A percentile compares a stretch with the other conserved stretches of the same genome.
These are phyloP conservation scores for Brenthis ino DNA, from an alignment of 2,888 invertebrate species.

Conservation along the genomic window DNA sequence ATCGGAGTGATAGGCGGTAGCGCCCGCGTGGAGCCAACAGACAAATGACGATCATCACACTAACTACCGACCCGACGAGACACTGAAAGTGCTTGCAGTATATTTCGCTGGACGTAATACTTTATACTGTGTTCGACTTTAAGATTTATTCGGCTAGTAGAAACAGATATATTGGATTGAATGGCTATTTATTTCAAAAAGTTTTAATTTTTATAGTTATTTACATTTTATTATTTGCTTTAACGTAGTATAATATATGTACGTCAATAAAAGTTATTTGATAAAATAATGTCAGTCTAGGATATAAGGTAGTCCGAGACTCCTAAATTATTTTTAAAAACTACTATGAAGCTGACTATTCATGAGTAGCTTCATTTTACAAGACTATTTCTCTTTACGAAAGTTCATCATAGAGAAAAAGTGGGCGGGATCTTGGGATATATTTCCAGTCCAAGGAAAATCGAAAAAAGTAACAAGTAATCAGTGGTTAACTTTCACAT, in stretches of 20 bases:
- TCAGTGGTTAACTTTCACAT: no score
- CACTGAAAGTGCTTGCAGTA: slow-evolving; percentile 20
- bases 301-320: no score
- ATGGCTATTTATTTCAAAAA: not conserved
- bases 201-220: not conserved
- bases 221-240: not conserved
- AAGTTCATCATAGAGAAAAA: no score
- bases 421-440: no score
- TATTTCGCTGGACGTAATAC: slow-evolving; percentile 4
- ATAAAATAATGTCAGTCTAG: no score
- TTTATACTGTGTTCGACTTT: slow-evolving; percentile 1
- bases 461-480: no score
- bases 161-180: slow-evolving; percentile 2
- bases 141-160: not conserved
- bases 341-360: no score
- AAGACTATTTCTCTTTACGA: no score
- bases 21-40: slow-evolving; percentile 11
- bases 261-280: not conserved
- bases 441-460: no score
- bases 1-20: slow-evolving; percentile 1
- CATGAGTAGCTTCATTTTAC: no score
- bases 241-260: not conserved
- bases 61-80: slow-evolving; percentile 28
- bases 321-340: no score
- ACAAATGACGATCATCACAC: slow-evolving; percentile 23